Evolutionary conservation across 2,113 vertebrate genomes (phyloP).

Genomic region (Alectura lathami): DNA sequence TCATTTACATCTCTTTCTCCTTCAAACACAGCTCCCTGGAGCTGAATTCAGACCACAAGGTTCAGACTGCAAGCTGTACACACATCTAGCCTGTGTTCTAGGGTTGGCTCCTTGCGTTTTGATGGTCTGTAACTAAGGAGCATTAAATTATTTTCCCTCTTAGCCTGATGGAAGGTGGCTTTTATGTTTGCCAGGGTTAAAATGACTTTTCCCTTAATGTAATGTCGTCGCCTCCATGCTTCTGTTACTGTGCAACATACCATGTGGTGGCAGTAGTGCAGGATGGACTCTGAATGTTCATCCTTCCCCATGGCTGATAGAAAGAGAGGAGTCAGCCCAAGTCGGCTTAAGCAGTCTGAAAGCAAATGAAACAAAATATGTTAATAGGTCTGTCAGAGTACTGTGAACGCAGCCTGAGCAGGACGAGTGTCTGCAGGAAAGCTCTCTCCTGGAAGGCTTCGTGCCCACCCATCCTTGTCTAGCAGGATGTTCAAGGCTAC

Average conservation of each 20-base stretch:
- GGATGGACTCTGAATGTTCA: slow-evolving; percentile 79
- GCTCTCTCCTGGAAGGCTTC: neutral
- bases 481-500: neutral
- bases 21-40: neutral
- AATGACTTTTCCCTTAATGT: neutral
- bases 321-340: slow-evolving; percentile 80
- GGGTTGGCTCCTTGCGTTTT: neutral
- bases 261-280: slow-evolving; percentile 87
- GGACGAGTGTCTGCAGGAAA: neutral
- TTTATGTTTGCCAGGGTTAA: neutral
- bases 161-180: neutral
- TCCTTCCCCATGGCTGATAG: slow-evolving; percentile 87
- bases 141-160: neutral
- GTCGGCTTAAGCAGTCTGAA: slow-evolving; percentile 86
- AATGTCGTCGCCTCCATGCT: neutral
- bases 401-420: neutral
- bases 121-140: neutral
- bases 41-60: neutral
- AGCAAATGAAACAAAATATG: neutral
- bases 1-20: neutral
- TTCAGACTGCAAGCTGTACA: neutral
- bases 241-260: slow-evolving; percentile 63
- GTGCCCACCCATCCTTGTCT: neutral
- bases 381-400: neutral
- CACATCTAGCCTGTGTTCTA: neutral